Conservation (phyloP, 2,888 invertebrate species). For the Bombyx huttoni region DNA sequence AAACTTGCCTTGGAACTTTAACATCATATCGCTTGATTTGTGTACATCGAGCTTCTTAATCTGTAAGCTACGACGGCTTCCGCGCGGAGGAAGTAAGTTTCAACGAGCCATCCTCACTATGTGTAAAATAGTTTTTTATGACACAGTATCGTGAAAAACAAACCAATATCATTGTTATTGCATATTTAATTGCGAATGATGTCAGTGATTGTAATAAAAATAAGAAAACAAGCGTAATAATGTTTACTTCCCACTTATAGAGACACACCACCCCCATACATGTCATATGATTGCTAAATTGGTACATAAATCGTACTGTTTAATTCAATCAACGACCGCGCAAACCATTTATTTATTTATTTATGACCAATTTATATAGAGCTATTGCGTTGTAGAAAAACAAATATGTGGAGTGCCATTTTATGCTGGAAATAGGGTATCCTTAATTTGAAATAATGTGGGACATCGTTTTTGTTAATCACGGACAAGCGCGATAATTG, state of each 20-base stretch:
- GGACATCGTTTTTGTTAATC: slow-evolving; percentile 14
- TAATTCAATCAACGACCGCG: slow-evolving; percentile 67
- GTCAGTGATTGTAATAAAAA: background rate
- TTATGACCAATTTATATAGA: slow-evolving; percentile 21
- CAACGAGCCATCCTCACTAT: no score
- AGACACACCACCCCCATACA: slow-evolving; percentile 44
- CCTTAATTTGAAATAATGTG: slow-evolving; percentile 52
- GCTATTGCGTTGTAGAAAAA: background rate
- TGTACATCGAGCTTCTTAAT: no score
- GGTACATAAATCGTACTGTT: slow-evolving; percentile 61
- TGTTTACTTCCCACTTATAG: slow-evolving; percentile 1
- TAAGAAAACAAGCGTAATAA: background rate
- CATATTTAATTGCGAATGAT: background rate
- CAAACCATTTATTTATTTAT: slow-evolving; percentile 40
- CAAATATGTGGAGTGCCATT: slow-evolving; percentile 10
- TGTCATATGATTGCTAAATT: slow-evolving; percentile 58
- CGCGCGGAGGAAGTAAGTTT: no score
- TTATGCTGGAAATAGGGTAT: slow-evolving; percentile 26
- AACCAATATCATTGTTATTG: no score
- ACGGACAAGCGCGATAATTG: slow-evolving; percentile 13
- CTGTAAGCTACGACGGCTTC: no score
- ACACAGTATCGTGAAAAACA: no score
- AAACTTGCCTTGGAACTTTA: no score
- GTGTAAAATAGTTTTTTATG: no score
- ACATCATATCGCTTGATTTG: no score